Conservation (phyloP, 2,888 invertebrate genomes). For the Fissipunctia ypsillon region DNA sequence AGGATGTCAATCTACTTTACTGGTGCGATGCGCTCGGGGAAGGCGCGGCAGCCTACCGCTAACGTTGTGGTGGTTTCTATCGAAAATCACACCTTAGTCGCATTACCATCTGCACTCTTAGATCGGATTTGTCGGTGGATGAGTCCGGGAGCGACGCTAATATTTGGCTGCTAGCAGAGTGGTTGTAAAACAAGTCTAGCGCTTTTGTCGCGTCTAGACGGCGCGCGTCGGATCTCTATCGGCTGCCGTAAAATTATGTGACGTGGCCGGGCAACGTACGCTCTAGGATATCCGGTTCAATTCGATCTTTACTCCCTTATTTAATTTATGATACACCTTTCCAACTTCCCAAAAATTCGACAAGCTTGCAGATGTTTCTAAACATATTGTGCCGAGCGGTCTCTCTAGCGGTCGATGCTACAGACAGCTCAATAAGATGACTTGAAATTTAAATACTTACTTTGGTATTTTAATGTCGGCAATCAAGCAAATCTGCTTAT, state of each 20-base stretch:
- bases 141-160: slow-evolving; percentile 70
- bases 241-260: slow-evolving; percentile 87
- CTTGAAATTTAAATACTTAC: not conserved
- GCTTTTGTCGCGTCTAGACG: slow-evolving; percentile 88
- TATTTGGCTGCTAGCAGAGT: slow-evolving; percentile 68
- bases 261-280: slow-evolving; percentile 77
- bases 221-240: slow-evolving; percentile 84
- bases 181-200: slow-evolving; percentile 84
- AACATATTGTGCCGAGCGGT: slow-evolving; percentile 10
- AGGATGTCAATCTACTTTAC: slow-evolving; percentile 76
- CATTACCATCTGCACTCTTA: slow-evolving; percentile 75
- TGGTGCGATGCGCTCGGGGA: slow-evolving; percentile 75
- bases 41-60: slow-evolving; percentile 66
- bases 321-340: slow-evolving; percentile 69
- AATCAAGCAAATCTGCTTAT: not conserved
- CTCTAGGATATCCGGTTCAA: slow-evolving; percentile 77
- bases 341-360: slow-evolving; percentile 43
- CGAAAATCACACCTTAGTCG: slow-evolving; percentile 80
- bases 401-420: not conserved
- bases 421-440: slow-evolving; percentile 4
- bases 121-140: slow-evolving; percentile 80
- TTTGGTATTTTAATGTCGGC: not conserved
- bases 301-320: slow-evolving; percentile 75
- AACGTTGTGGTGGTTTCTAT: slow-evolving; percentile 71
- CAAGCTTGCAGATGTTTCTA: slow-evolving; percentile 30